Conservation (phyloP, 1,140 invertebrate genomes). For the Meloidogyne exigua region DNA sequence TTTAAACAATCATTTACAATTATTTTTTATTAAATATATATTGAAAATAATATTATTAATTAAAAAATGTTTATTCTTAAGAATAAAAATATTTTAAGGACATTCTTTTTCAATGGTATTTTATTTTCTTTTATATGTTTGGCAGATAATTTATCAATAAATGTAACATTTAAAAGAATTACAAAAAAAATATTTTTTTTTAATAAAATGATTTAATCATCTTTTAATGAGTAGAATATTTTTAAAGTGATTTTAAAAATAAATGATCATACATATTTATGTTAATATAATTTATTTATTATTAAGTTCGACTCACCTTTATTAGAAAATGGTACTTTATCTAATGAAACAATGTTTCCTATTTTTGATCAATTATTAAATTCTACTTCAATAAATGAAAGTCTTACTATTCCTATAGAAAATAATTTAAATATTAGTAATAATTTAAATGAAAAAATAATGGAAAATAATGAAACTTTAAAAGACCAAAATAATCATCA, state of each 20-base stretch:
- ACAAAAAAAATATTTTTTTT: no score
- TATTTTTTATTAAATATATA: neutral
- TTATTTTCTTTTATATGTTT: neutral
- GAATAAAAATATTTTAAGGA: neutral
- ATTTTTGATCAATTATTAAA: neutral
- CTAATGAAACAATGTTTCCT: neutral
- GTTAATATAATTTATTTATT: no score
- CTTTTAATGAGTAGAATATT: no score
- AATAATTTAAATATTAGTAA: neutral
- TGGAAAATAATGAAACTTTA: neutral
- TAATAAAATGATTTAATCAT: no score
- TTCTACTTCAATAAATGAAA: neutral
- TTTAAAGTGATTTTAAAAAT: no score
- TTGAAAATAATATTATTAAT: neutral
- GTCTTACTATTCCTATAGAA: neutral
- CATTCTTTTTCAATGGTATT: neutral
- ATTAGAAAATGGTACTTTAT: neutral
- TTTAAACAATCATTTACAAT: neutral
- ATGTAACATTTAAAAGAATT: neutral
- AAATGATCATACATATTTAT: no score
- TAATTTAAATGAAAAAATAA: neutral
- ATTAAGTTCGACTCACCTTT: neutral
- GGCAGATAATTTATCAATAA: neutral
- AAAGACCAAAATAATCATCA: neutral
- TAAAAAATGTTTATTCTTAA: neutral